Evolutionary conservation across 1,140 invertebrate species (phyloP).

Genomic region (Neuroterus valhalla): DNA sequence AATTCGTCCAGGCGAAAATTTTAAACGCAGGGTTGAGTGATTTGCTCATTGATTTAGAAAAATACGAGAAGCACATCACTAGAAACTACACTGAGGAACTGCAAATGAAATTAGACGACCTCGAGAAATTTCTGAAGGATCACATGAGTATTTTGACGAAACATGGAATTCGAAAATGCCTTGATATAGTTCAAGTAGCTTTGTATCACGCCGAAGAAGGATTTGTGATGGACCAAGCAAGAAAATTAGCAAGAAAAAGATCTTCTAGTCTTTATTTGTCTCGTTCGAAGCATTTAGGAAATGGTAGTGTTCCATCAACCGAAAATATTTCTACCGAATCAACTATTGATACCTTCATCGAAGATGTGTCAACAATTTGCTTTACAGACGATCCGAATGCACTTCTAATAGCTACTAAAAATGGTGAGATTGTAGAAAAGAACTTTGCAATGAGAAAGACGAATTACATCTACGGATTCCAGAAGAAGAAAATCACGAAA

Average conservation of each 20-base stretch:
- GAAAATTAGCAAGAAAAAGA: constrained; percentile 59
- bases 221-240: constrained; percentile 66
- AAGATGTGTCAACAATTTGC: constrained; percentile 62
- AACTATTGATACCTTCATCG: constrained; percentile 46
- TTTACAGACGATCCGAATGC: constrained; percentile 65
- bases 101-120: constrained; percentile 55
- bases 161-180: constrained; percentile 65
- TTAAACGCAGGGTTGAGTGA: constrained; percentile 75
- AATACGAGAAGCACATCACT: constrained; percentile 75
- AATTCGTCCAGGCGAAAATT: constrained; percentile 79
- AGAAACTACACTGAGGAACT: constrained; percentile 41
- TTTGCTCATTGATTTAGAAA: constrained; percentile 76
- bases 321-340: constrained; percentile 27
- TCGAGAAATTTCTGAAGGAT: constrained; percentile 66
- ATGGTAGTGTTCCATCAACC: constrained; percentile 25
- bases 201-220: constrained; percentile 67
- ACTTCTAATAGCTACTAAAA: constrained; percentile 64
- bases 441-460: constrained; percentile 56
- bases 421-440: constrained; percentile 64
- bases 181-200: constrained; percentile 74
- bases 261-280: constrained; percentile 59
- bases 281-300: constrained; percentile 53
- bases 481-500: constrained; percentile 59
- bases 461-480: constrained; percentile 59
- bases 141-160: constrained; percentile 71